These are phyloP conservation scores for Tyrophagus putrescentiae DNA, from an alignment of 1,140 invertebrate genomes.

Conservation along the genomic window DNA sequence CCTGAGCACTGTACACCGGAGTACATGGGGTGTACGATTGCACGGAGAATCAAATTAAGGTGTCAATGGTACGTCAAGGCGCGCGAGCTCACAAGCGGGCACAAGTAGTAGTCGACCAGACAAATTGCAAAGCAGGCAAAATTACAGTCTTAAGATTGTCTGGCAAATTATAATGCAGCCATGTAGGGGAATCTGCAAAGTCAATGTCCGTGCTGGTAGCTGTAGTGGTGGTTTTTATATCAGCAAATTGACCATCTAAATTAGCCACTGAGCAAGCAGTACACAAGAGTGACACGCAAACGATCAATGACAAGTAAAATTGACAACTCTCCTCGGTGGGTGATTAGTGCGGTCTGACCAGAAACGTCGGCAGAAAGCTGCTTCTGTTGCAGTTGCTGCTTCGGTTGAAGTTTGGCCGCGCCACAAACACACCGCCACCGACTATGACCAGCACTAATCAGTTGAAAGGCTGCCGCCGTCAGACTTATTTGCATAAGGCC, in stretches of 20 bases:
- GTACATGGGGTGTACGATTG: background rate
- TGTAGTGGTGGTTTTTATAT: too few species aligned
- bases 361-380: background rate
- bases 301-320: background rate
- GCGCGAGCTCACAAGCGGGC: too few species aligned
- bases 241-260: too few species aligned
- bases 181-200: background rate
- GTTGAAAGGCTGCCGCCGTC: too few species aligned
- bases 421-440: too few species aligned
- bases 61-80: background rate
- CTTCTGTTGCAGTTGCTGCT: too few species aligned
- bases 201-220: background rate
- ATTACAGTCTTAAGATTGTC: too few species aligned
- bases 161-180: background rate
- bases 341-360: slow-evolving; percentile 6
- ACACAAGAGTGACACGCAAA: background rate
- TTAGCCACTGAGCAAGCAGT: background rate
- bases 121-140: background rate
- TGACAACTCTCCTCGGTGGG: background rate
- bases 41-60: background rate
- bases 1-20: background rate
- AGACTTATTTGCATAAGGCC: background rate
- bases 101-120: background rate
- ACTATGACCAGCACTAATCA: too few species aligned
- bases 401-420: too few species aligned